Conservation (phyloP, 2,888 invertebrate species). For the Diaperis boleti region DNA sequence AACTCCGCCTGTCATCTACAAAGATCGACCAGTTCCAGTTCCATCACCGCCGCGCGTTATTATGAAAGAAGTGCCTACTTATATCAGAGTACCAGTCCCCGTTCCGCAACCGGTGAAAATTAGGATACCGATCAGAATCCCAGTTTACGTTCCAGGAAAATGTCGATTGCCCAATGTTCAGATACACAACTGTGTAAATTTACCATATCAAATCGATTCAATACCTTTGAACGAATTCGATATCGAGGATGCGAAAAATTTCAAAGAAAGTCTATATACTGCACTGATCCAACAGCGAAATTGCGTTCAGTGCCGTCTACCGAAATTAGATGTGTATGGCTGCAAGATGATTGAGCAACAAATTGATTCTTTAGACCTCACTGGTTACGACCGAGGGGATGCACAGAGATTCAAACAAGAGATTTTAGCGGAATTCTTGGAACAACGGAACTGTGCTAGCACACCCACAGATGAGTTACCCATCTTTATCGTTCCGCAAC, state of each 20-base stretch:
- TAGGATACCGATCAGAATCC: too few relatives aligned
- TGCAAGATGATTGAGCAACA: slow-evolving; percentile 1
- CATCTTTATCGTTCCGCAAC: too few relatives aligned
- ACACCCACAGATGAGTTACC: too few relatives aligned
- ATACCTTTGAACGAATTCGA: background rate
- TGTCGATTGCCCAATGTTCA: background rate
- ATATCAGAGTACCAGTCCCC: background rate
- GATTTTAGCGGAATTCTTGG: too few relatives aligned
- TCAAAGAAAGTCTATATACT: background rate
- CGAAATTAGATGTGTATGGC: background rate
- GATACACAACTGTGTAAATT: background rate
- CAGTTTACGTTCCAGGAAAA: background rate
- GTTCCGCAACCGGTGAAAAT: background rate
- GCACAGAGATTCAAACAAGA: background rate
- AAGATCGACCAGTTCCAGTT: background rate
- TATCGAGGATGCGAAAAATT: background rate
- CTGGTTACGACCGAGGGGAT: background rate
- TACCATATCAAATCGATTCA: background rate
- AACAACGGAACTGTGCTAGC: too few relatives aligned
- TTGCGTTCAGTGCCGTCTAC: background rate
- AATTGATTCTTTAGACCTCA: background rate
- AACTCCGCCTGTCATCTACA: background rate
- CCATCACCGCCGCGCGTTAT: background rate
- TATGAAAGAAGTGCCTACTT: slow-evolving; percentile 7
- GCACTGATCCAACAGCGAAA: background rate